A percentile compares a stretch with the other conserved stretches of the same genome.
phyloP scores from a whole-genome alignment of 2,888 invertebrate genomes.

The Alcis repandata region DNA sequence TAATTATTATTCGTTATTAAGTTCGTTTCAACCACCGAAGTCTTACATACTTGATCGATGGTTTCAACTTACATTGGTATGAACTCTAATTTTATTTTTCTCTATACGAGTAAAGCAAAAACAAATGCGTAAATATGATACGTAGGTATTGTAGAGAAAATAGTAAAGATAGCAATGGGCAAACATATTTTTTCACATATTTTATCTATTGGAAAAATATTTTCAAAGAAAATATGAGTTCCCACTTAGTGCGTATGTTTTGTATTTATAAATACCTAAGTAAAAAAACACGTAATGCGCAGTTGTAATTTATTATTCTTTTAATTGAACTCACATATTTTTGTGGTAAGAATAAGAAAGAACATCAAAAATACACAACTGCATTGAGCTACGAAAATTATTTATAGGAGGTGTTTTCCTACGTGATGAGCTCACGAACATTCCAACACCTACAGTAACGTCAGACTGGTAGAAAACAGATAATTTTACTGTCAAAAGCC shows the following conservation, averaged over 20 bases:
- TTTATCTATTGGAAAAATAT: neutral
- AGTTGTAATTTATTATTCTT: conserved; percentile 55
- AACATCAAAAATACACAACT: conserved; percentile 36
- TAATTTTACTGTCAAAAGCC: conserved; percentile 25
- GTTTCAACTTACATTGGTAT: too few species aligned
- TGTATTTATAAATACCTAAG: neutral
- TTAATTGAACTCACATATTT: conserved; percentile 58
- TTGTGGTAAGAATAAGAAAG: conserved; percentile 56
- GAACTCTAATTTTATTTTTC: too few species aligned
- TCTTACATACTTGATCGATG: too few species aligned
- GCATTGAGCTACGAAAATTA: conserved; percentile 50
- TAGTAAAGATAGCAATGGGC: too few species aligned
- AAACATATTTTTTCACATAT: too few species aligned
- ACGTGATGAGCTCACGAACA: conserved; percentile 21
- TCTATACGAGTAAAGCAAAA: too few species aligned
- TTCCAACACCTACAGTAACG: conserved; percentile 36
- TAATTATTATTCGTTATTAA: too few species aligned
- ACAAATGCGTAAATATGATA: too few species aligned
- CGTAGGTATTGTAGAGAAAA: too few species aligned
- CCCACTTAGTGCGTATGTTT: neutral
- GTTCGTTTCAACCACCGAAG: too few species aligned
- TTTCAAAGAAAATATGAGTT: neutral
- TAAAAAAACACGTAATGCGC: conserved; percentile 49
- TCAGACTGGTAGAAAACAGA: conserved; percentile 35
- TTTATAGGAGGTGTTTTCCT: conserved; percentile 19